Evolutionary conservation across 2,113 vertebrate species (phyloP).

Genomic region (Cyanoderma ruficeps): DNA sequence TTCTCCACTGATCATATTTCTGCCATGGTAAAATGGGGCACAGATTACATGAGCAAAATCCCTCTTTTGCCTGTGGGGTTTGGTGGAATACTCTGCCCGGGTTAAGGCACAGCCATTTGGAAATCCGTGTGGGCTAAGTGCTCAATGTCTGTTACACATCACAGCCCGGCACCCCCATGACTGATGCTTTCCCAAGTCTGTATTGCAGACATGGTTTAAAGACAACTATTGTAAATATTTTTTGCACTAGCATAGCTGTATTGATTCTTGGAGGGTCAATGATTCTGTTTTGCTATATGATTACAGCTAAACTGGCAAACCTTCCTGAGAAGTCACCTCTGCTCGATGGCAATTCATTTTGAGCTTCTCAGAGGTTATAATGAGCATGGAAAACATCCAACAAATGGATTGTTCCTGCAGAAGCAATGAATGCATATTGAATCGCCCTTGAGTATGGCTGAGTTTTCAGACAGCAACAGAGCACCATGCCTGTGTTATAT

Average conservation of each 20-base stretch:
- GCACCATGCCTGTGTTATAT: not conserved
- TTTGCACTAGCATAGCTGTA: not conserved
- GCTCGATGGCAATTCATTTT: not conserved
- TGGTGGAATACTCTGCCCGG: accelerated
- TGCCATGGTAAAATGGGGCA: not conserved
- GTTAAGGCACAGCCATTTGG: not conserved
- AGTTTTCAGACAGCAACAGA: not conserved
- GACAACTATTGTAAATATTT: not conserved
- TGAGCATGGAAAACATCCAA: not conserved
- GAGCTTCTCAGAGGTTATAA: not conserved
- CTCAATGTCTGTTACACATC: not conserved
- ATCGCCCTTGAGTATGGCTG: not conserved
- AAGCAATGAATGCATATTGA: not conserved
- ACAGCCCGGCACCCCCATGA: not conserved
- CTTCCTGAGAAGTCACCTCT: not conserved
- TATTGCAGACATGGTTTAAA: not conserved
- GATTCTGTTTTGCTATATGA: not conserved
- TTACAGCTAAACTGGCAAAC: not conserved
- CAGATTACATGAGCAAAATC: not conserved
- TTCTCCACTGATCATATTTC: not conserved
- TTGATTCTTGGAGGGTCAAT: not conserved
- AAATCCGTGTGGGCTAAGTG: not conserved
- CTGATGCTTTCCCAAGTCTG: not conserved
- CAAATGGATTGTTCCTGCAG: not conserved
- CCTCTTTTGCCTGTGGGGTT: accelerated